Conservation (phyloP, 1,140 invertebrate species). For the Drosophila obscura region DNA sequence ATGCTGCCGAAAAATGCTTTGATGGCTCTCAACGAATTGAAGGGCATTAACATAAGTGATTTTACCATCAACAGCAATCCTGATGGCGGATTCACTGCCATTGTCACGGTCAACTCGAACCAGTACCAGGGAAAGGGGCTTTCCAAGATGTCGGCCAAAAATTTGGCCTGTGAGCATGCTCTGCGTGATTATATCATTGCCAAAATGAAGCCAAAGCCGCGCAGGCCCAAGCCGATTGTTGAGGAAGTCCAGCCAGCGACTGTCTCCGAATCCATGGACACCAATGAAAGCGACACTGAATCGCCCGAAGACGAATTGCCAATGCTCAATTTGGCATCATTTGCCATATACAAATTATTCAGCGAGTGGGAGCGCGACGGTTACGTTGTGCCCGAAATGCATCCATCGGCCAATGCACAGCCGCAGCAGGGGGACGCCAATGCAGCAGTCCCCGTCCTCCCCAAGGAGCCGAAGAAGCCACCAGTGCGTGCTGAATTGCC, state of each 20-base stretch:
- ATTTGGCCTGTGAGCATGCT: constrained; percentile 89
- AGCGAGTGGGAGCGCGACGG: constrained; percentile 90
- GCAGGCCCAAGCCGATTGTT: constrained; percentile 15
- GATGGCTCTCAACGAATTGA: constrained; percentile 94
- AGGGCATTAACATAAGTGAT: constrained; percentile 84
- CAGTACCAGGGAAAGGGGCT: constrained; percentile 83
- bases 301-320: constrained; percentile 86
- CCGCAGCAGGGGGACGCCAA: constrained; percentile 53
- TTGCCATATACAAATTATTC: constrained; percentile 90
- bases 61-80: constrained; percentile 73
- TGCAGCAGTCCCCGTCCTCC: constrained; percentile 11
- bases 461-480: constrained; percentile 83
- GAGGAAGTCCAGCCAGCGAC: constrained; percentile 16
- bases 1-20: constrained; percentile 92
- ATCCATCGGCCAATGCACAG: constrained; percentile 38
- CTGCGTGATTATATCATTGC: constrained; percentile 88
- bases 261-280: constrained; percentile 39
- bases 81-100: constrained; percentile 75
- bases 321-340: constrained; percentile 90
- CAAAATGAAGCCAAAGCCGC: constrained; percentile 86
- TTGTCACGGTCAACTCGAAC: constrained; percentile 73
- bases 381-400: constrained; percentile 86
- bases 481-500: constrained; percentile 85
- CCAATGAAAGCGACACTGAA: constrained; percentile 50
- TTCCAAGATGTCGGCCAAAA: constrained; percentile 85